Evolutionary conservation across 1,140 invertebrate species (phyloP).

Genomic region (Heliconius melpomene): DNA sequence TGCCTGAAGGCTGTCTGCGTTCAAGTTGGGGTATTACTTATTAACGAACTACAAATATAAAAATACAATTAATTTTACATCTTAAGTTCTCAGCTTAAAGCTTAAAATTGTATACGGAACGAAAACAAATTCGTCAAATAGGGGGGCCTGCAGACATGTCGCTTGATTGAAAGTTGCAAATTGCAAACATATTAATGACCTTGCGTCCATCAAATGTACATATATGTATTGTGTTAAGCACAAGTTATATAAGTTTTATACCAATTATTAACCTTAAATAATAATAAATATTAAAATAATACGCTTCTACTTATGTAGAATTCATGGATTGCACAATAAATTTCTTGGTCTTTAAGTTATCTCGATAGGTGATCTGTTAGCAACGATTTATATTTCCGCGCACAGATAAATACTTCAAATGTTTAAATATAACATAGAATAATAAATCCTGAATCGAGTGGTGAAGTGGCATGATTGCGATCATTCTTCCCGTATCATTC

Average conservation of each 20-base stretch:
- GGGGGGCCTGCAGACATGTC: constrained; percentile 1
- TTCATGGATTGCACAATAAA: constrained; percentile 32
- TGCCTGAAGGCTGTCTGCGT: constrained; percentile 37
- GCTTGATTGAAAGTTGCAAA: constrained; percentile 22
- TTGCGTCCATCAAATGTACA: constrained; percentile 12
- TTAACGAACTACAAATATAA: constrained; percentile 21
- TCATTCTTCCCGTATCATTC: constrained; percentile 44
- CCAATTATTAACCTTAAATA: neutral
- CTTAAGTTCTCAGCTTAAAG: constrained; percentile 16
- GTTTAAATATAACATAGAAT: constrained; percentile 28
- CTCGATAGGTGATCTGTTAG: constrained; percentile 31
- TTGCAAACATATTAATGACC: constrained; percentile 16
- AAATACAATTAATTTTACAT: constrained; percentile 25
- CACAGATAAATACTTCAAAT: constrained; percentile 36
- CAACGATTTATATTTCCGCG: constrained; percentile 26
- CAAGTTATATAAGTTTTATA: neutral
- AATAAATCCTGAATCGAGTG: constrained; percentile 44
- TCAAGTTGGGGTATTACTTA: constrained; percentile 23
- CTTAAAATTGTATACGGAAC: constrained; percentile 1
- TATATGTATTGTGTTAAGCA: neutral
- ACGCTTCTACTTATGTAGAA: constrained; percentile 8
- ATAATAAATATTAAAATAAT: constrained; percentile 5
- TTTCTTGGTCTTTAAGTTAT: constrained; percentile 36
- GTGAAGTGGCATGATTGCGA: constrained; percentile 44
- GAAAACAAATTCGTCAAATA: constrained; percentile 7